These are phyloP conservation scores for Lonchura striata DNA, from an alignment of 2,113 vertebrate genomes.

Conservation along the genomic window DNA sequence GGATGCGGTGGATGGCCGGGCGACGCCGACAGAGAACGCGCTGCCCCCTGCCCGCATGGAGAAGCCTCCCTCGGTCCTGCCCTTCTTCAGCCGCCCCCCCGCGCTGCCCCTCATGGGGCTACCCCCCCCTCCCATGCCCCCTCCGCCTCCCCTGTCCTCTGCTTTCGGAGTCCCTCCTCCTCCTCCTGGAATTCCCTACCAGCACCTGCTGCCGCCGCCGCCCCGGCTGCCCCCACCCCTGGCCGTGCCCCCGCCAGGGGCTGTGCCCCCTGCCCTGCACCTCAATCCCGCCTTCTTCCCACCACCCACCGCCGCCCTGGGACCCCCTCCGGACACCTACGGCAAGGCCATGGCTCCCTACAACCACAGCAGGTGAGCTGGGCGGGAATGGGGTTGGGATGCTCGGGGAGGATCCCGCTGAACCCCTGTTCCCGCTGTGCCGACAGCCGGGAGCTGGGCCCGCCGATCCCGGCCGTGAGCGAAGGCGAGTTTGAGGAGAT, in stretches of 20 bases:
- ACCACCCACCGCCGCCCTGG: slow-evolving; percentile 71
- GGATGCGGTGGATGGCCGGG: slow-evolving; percentile 72
- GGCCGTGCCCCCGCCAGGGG: slow-evolving; percentile 72
- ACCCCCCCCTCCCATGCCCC: slow-evolving; percentile 64
- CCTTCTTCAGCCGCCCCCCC: slow-evolving; percentile 74
- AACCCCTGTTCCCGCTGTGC: not conserved
- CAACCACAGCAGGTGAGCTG: slow-evolving; percentile 81
- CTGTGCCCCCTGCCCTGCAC: slow-evolving; percentile 81
- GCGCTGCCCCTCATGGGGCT: slow-evolving; percentile 74
- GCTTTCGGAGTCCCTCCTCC: slow-evolving; percentile 71
- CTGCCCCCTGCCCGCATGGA: slow-evolving; percentile 70
- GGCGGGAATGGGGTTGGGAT: fast-evolving
- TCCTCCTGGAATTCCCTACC: slow-evolving; percentile 74
- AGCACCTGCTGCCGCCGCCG: slow-evolving; percentile 76
- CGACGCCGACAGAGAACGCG: slow-evolving; percentile 71
- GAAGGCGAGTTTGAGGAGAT: slow-evolving; percentile 90
- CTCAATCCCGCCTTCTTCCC: slow-evolving; percentile 89
- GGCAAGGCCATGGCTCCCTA: slow-evolving; percentile 78
- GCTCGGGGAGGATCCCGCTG: not conserved
- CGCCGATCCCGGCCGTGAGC: slow-evolving; percentile 59
- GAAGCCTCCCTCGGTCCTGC: slow-evolving; percentile 74
- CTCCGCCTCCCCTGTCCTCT: slow-evolving; percentile 68
- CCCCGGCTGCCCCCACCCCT: slow-evolving; percentile 79
- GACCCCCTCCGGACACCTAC: slow-evolving; percentile 74
- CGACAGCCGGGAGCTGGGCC: slow-evolving; percentile 73